Evolutionary conservation across 2,888 invertebrate species (phyloP), one percentile per base, ranked within the genome.

Genomic region (Plagiodera versicolora): DNA sequence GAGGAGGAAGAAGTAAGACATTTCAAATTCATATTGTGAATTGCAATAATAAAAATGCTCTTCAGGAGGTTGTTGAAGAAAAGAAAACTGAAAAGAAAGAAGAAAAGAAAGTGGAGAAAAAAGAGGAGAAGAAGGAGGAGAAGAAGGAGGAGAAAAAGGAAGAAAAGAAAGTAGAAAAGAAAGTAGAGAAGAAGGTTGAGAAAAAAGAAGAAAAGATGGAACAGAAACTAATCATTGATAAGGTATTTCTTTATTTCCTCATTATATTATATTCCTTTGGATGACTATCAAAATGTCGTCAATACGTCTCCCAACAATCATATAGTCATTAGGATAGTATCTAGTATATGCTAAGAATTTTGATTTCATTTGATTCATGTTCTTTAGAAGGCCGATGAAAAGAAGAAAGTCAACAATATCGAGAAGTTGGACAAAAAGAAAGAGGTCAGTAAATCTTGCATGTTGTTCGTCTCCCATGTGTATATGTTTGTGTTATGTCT

Each of bases 361-460:
- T 28, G 4, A 39, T 39, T 39, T 39, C 14, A n/a, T 2, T 14
- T 39, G n/a, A 39, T 39, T 39, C n/a, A 39, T 39, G 14, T 51
- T 35, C 19, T 32, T 10, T 46, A 68, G 66, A 70, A 78, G 66
- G 73, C 77, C 63, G 75, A 78, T 58, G 73, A 77, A 63, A 77
- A 76, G 71, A 73, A 77, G 64, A 72, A 75, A 65, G 77, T 76
- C 61, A 76, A 77, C 63, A 77, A 78, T 69, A 72, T 79, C 30
- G 78, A 75, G 51, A 78, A 77, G 66, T 63, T 67, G 45, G 72
- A 74, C 17, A 70, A 74, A 65, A 72, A 72, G 67, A 77, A 71
- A 58, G 74, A 75, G 75, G 76, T 76, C 65, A 64, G 74, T 74
- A 61, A 49, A 35, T 55, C n/a, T 58, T 63, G 61, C 67, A 39